Conservation (phyloP, 2,797 vertebrate species). For the Rachycentron canadum region DNA sequence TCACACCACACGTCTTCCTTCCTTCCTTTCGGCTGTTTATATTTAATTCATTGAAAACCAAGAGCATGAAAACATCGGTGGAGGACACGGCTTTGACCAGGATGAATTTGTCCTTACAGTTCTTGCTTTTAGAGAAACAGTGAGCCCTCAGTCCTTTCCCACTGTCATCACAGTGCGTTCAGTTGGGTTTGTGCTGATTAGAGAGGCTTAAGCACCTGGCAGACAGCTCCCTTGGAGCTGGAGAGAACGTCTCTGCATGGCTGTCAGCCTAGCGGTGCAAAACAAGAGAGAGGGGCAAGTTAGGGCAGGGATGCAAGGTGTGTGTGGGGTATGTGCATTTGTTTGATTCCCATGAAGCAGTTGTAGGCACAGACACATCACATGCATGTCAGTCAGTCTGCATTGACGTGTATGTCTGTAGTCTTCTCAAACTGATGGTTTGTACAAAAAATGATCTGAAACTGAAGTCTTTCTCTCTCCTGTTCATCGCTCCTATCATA, state of each 20-base stretch:
- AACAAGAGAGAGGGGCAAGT: conserved; percentile 78
- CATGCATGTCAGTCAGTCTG: conserved; percentile 22
- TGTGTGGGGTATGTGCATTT: conserved; percentile 44
- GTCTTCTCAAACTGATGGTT: neutral
- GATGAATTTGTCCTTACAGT: conserved; percentile 14
- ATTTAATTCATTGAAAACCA: conserved; percentile 59
- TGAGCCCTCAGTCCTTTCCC: conserved; percentile 41
- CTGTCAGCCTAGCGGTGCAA: conserved; percentile 64
- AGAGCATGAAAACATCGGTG: conserved; percentile 28
- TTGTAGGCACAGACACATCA: conserved; percentile 37
- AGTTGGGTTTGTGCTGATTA: conserved; percentile 64
- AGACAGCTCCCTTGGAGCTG: conserved; percentile 60
- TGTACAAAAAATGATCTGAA: neutral
- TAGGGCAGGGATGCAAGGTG: conserved; percentile 71
- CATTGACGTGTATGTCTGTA: neutral
- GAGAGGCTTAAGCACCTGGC: conserved; percentile 74
- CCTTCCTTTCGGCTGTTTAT: conserved; percentile 55
- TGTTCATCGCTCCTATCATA: neutral
- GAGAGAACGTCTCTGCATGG: conserved; percentile 58
- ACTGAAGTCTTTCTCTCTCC: neutral
- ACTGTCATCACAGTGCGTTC: conserved; percentile 50
- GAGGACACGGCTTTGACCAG: conserved; percentile 8
- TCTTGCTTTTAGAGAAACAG: conserved; percentile 12
- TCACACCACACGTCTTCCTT: conserved; percentile 30
- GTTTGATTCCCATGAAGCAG: conserved; percentile 62